Percentiles rank a stretch among this genome's conserved stretches.
These are phyloP conservation scores for Aphaenogaster floridana DNA, from an alignment of 1,140 invertebrate genomes.

Conservation along the genomic window DNA sequence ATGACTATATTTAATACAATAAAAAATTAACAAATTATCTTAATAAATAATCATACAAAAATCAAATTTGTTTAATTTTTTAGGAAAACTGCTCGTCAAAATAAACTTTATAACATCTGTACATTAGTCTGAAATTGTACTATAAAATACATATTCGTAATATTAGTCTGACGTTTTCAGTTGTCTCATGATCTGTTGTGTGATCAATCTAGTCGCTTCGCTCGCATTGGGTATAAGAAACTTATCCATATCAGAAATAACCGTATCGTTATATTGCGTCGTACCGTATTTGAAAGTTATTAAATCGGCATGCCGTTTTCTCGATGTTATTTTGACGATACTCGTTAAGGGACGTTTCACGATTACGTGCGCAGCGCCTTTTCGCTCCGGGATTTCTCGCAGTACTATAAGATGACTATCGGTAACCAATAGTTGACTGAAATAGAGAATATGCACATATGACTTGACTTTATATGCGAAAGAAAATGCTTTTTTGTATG, in stretches of 20 bases:
- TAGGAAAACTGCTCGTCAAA: constrained; percentile 18
- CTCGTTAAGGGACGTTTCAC: constrained; percentile 94
- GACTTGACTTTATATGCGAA: neutral
- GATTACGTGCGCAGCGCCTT: constrained; percentile 93
- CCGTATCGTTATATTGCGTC: constrained; percentile 90
- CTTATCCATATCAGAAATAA: constrained; percentile 95
- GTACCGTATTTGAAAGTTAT: constrained; percentile 98
- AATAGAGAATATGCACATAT: constrained; percentile 64
- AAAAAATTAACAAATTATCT: constrained; percentile 28
- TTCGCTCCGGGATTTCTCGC: constrained; percentile 92
- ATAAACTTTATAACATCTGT: constrained; percentile 40
- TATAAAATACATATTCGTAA: constrained; percentile 23
- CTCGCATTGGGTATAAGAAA: constrained; percentile 97
- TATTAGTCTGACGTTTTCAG: constrained; percentile 83
- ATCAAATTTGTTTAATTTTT: constrained; percentile 31
- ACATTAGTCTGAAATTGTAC: constrained; percentile 42
- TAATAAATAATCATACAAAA: constrained; percentile 45
- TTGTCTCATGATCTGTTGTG: constrained; percentile 90
- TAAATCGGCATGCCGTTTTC: constrained; percentile 96
- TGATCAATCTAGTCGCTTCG: constrained; percentile 94
- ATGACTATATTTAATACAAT: neutral
- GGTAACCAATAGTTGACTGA: constrained; percentile 95
- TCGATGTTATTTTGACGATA: constrained; percentile 98
- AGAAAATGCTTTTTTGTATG: constrained; percentile 30
- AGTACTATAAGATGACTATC: constrained; percentile 95